These are phyloP conservation scores for Byasa hedistus DNA, from an alignment of 2,888 invertebrate genomes.

Conservation along the genomic window DNA sequence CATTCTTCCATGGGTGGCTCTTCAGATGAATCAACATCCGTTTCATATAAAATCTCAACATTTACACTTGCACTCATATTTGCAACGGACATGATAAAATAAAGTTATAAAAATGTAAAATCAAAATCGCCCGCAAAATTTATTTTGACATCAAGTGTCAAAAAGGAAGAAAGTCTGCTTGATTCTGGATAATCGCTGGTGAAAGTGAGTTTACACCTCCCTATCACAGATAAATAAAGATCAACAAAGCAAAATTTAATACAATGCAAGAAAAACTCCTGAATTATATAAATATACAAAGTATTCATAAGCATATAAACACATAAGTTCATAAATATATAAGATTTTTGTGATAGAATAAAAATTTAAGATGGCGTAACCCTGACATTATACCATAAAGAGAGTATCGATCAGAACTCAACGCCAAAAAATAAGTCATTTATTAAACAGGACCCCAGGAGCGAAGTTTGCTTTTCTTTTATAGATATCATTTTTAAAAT, in stretches of 20 bases:
- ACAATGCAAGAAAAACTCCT: no score
- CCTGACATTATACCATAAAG: no score
- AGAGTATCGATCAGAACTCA: no score
- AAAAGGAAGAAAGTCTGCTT: background rate
- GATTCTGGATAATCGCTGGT: background rate
- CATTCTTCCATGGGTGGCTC: slow-evolving; percentile 41
- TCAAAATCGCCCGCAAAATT: background rate
- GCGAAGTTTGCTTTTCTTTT: no score
- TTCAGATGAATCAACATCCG: slow-evolving; percentile 34
- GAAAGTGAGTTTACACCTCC: background rate
- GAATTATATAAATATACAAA: no score
- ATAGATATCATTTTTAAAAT: no score
- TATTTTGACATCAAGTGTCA: background rate
- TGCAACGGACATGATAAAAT: background rate
- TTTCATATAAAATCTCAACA: slow-evolving; percentile 13
- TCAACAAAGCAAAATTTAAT: background rate
- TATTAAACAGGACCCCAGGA: no score
- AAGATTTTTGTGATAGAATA: no score
- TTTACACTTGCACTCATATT: slow-evolving; percentile 10
- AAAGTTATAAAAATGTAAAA: background rate
- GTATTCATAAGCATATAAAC: no score
- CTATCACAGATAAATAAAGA: background rate
- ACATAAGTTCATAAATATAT: no score
- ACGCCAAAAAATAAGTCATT: no score
- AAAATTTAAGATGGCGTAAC: no score